Evolutionary conservation across 2,888 invertebrate species (phyloP).

Genomic region (Tetragonula carbonaria): DNA sequence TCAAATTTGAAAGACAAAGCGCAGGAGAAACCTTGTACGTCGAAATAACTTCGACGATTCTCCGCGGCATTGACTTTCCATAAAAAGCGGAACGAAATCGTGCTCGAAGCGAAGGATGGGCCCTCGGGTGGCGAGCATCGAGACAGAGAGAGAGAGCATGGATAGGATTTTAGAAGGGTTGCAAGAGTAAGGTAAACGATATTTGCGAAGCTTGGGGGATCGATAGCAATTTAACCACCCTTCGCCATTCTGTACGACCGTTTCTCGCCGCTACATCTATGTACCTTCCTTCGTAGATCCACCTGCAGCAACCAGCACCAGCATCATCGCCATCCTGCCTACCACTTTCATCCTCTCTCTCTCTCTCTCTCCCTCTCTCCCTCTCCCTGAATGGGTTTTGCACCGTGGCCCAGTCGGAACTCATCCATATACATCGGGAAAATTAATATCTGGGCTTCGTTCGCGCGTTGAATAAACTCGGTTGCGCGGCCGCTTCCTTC

Average conservation of each 20-base stretch:
- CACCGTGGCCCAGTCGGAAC: constrained; percentile 74
- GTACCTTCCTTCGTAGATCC: constrained; percentile 45
- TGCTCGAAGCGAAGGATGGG: constrained; percentile 42
- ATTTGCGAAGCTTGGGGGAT: constrained; percentile 71
- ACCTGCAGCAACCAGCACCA: constrained; percentile 19
- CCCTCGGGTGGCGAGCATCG: constrained; percentile 17
- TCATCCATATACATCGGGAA: constrained; percentile 83
- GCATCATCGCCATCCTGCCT: constrained; percentile 39
- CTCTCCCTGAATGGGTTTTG: background rate
- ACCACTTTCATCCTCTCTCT: constrained; percentile 7
- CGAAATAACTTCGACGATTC: constrained; percentile 4
- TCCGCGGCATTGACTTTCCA: background rate
- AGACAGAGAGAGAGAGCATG: constrained; percentile 14
- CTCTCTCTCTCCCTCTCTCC: constrained; percentile 19
- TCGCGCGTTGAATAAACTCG: constrained; percentile 80
- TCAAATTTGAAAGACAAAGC: background rate
- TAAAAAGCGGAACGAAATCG: constrained; percentile 36
- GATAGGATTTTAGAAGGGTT: constrained; percentile 47
- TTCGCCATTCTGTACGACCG: constrained; percentile 69
- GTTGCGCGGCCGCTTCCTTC: constrained; percentile 60
- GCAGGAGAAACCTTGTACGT: constrained; percentile 3
- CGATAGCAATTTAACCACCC: constrained; percentile 77
- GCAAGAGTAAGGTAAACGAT: constrained; percentile 73
- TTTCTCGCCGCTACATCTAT: constrained; percentile 56
- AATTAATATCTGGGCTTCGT: constrained; percentile 81